Base-by-base conservation (phyloP, 1,140 invertebrate species). In the Cryptotermes secundus region DNA sequence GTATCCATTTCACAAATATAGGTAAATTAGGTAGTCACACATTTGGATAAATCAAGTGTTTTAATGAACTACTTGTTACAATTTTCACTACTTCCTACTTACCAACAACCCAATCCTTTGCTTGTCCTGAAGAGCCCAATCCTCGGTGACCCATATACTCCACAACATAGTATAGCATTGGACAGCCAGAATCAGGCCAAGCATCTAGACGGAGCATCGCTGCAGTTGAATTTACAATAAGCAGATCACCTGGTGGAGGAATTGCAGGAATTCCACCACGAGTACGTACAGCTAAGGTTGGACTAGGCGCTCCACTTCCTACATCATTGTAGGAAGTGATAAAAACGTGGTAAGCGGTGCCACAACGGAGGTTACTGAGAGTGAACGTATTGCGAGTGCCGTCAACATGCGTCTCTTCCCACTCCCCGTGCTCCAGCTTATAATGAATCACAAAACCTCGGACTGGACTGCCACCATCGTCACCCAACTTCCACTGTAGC, bases 81-180 rank as follows among this genome's bases (percentile, higher is more conserved):
- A n/a, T n/a, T n/a, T n/a, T n/a, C n/a, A n/a, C n/a, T 42, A 35
- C 14, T 80, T 80, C n/a, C 9, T 22, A 53, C 83, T 84, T 83
- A 82, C 83, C 83, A 35, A 81, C 34, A 34, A 84, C 34, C 83
- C 83, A 84, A 31, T 84, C 81, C n/a, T 80, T 19, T 12, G 53
- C 45, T 36, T 42, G 53, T n/a, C 65, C 80, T 34, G 34, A 36
- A 22, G 35, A 6, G 16, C 38, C 38, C 42, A 36, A 7, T 14
- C 59, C n/a, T 80, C 36, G n/a, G 1, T 72, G 59, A 16, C 59
- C 34, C 34, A 65, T 79, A 87, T 93, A 93, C 83, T 92, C 91
- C 7, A 94, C 90, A 36, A 92, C 90, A 87, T 92, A 94, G 85
- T 90, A 92, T 34, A 90, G 88, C 86, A 94, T 92, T 7, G 92